Conservation (phyloP, 1,140 invertebrate genomes). For the Antheraea pernyi region DNA sequence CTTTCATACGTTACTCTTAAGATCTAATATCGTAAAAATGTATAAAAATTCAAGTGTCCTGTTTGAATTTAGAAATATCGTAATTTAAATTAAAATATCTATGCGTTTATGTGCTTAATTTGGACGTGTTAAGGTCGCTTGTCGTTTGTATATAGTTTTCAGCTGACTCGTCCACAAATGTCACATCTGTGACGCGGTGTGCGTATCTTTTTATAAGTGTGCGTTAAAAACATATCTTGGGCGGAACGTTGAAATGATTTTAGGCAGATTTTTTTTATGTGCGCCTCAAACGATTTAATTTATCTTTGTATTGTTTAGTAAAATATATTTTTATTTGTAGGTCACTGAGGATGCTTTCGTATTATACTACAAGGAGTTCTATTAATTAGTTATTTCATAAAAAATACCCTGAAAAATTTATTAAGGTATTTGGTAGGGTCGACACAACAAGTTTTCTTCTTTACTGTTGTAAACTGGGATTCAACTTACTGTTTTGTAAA, state of each 20-base stretch:
- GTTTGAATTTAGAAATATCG: slow-evolving; percentile 75
- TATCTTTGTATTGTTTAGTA: not conserved
- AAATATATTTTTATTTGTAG: no score
- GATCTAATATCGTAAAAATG: slow-evolving; percentile 22
- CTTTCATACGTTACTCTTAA: slow-evolving; percentile 30
- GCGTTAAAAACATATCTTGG: slow-evolving; percentile 70
- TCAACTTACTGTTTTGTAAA: no score
- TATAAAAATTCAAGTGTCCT: slow-evolving; percentile 52
- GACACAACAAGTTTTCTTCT: no score
- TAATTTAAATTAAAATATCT: slow-evolving; percentile 54
- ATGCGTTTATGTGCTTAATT: slow-evolving; percentile 33
- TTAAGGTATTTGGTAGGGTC: no score
- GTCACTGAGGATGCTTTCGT: no score
- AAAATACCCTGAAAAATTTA: no score
- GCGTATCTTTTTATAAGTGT: slow-evolving; percentile 41
- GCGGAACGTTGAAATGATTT: slow-evolving; percentile 54
- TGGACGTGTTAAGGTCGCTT: slow-evolving; percentile 27
- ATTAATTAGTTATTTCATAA: no score
- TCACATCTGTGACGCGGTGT: slow-evolving; percentile 49
- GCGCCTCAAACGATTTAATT: slow-evolving; percentile 12
- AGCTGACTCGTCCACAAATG: slow-evolving; percentile 74
- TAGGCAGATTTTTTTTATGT: slow-evolving; percentile 59
- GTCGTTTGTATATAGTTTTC: slow-evolving; percentile 44
- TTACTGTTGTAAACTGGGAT: no score
- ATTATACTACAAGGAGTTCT: no score